Percentiles rank a stretch among this genome's conserved stretches.
phyloP scores from a whole-genome alignment of 2,797 vertebrate genomes.

The Amblyopsis hoosieri region DNA sequence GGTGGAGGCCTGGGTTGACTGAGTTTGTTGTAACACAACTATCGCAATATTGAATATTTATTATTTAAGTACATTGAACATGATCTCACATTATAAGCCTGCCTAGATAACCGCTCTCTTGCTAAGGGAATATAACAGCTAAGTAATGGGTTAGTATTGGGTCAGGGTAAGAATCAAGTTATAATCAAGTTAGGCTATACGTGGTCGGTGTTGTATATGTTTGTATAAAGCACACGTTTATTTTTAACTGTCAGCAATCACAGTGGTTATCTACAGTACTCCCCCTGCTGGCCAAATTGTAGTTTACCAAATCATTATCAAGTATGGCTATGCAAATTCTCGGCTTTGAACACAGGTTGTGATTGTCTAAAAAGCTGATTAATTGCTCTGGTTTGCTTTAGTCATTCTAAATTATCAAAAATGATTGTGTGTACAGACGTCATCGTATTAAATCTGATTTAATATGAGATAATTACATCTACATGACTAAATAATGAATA shows the following conservation, averaged over 20 bases:
- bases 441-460: background rate
- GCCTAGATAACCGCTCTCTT: constrained; percentile 36
- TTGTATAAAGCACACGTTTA: constrained; percentile 6
- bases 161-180: background rate
- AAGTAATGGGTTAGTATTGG: background rate
- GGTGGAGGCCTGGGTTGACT: background rate
- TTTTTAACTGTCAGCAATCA: constrained; percentile 12
- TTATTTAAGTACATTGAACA: constrained; percentile 24
- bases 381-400: background rate
- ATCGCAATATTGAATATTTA: too few species aligned
- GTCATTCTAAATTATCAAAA: background rate
- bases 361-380: background rate
- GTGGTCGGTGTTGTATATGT: background rate
- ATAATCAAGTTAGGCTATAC: background rate
- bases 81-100: constrained; percentile 22
- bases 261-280: background rate
- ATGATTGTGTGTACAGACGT: background rate
- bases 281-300: constrained; percentile 40
- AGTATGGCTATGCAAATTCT: background rate
- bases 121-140: constrained; percentile 6
- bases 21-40: background rate
- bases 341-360: background rate
- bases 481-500: background rate
- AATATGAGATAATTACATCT: background rate
- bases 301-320: too few species aligned